These are phyloP conservation scores for Lordiphosa collinella DNA, from an alignment of 1,140 invertebrate species.

Conservation along the genomic window DNA sequence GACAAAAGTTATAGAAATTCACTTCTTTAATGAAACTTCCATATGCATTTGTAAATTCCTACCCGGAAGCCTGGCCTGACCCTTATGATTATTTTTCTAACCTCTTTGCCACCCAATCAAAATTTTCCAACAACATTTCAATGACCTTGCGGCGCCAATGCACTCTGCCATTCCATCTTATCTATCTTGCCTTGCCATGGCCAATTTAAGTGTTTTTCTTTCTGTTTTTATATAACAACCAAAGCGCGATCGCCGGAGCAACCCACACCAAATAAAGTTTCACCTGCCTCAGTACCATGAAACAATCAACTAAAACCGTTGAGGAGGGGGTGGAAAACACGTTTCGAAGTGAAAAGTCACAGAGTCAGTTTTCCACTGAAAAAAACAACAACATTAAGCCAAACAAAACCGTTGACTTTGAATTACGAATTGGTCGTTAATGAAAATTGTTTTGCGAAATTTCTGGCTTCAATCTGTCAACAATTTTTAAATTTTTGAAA, in stretches of 20 bases:
- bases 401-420: conserved; percentile 9
- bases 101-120: conserved; percentile 11
- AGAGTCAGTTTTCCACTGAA: conserved; percentile 55
- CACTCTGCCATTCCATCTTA: conserved; percentile 29
- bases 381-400: neutral
- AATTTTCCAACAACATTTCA: conserved; percentile 61
- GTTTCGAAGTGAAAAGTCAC: conserved; percentile 65
- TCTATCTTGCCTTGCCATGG: conserved; percentile 11
- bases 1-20: neutral
- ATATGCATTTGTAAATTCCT: too few relatives aligned
- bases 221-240: conserved; percentile 51
- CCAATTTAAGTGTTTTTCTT: conserved; percentile 23
- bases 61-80: too few relatives aligned
- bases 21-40: too few relatives aligned
- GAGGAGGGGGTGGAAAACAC: conserved; percentile 38
- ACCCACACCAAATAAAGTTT: conserved; percentile 33
- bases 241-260: conserved; percentile 21
- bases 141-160: conserved; percentile 68
- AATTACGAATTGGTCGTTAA: conserved; percentile 17
- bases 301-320: conserved; percentile 19
- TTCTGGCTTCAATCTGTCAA: conserved; percentile 19
- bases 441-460: conserved; percentile 19
- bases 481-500: conserved; percentile 29
- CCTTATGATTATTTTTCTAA: too few relatives aligned
- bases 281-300: conserved; percentile 45